Percentiles rank a stretch among this genome's conserved stretches.
phyloP scores from a whole-genome alignment of 1,140 invertebrate species.

The Caerostris darwini region DNA sequence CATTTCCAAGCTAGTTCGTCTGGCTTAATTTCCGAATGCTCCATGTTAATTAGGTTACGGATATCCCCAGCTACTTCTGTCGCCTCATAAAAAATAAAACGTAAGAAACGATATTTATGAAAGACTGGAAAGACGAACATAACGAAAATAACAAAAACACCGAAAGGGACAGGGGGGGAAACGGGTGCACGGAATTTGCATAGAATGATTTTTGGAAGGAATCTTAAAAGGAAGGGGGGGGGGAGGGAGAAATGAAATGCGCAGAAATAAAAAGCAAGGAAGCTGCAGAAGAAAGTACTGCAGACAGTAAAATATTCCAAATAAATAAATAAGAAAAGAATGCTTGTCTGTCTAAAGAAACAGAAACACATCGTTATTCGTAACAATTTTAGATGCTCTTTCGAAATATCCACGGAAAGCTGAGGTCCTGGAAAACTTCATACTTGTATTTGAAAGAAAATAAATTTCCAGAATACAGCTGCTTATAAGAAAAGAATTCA shows the following conservation, averaged over 20 bases:
- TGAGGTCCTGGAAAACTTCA: constrained; percentile 35
- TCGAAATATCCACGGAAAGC: background rate
- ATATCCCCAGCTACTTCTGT: background rate
- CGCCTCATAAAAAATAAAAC: background rate
- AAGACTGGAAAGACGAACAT: background rate
- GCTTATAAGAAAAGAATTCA: constrained; percentile 50
- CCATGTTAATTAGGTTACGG: constrained; percentile 16
- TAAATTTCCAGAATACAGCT: background rate
- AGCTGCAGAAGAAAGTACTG: background rate
- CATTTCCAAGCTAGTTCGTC: background rate
- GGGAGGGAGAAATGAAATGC: background rate
- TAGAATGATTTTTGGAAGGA: background rate
- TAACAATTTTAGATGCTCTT: constrained; percentile 34
- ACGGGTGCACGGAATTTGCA: background rate
- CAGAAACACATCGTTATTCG: constrained; percentile 38
- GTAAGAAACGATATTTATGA: constrained; percentile 27
- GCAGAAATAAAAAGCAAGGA: background rate
- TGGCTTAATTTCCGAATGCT: background rate
- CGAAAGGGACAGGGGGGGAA: background rate
- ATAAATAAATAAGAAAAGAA: background rate
- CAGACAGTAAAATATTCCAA: constrained; percentile 6
- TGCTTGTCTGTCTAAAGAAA: constrained; percentile 12
- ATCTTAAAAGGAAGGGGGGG: background rate
- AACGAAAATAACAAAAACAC: constrained; percentile 7
- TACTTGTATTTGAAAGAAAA: constrained; percentile 26